Evolutionary conservation across 2,888 invertebrate species (phyloP).

Genomic region (Cloeon dipterum): DNA sequence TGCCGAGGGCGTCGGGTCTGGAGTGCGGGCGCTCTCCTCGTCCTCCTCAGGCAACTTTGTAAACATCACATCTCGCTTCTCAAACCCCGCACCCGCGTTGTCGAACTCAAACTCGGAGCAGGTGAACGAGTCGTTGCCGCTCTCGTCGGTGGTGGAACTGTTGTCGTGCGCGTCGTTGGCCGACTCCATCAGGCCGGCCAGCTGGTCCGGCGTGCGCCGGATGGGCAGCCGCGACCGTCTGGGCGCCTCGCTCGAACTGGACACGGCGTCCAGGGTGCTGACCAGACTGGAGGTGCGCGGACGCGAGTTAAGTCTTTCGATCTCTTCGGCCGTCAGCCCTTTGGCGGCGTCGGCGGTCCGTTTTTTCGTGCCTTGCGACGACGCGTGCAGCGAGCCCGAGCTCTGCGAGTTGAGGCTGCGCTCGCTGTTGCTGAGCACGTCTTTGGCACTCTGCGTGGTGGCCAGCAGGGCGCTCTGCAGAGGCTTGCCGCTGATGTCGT

Average conservation of each 20-base stretch:
- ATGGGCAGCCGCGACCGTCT: slow-evolving; percentile 22
- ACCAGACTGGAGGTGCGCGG: slow-evolving; percentile 78
- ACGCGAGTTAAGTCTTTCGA: slow-evolving; percentile 68
- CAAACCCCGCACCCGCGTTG: slow-evolving; percentile 23
- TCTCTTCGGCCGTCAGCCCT: slow-evolving; percentile 81
- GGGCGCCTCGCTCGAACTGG: slow-evolving; percentile 30
- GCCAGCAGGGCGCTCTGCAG: slow-evolving; percentile 71
- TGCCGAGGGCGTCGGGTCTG: slow-evolving; percentile 21
- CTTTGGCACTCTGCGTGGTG: slow-evolving; percentile 72
- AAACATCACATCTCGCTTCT: slow-evolving; percentile 24
- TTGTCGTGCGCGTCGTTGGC: slow-evolving; percentile 23
- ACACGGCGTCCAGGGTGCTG: slow-evolving; percentile 81
- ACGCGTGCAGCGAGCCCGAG: slow-evolving; percentile 17
- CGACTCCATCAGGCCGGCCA: slow-evolving; percentile 14
- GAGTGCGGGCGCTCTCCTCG: slow-evolving; percentile 20
- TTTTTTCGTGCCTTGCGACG: slow-evolving; percentile 13
- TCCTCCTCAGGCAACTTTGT: slow-evolving; percentile 28
- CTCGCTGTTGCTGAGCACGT: slow-evolving; percentile 76
- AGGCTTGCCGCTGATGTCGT: slow-evolving; percentile 84
- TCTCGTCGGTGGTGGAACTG: slow-evolving; percentile 76
- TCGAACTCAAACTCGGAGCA: slow-evolving; percentile 96
- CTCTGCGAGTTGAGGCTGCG: slow-evolving; percentile 76
- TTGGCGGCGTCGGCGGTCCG: slow-evolving; percentile 24
- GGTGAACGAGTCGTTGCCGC: slow-evolving; percentile 88
- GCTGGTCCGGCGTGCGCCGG: slow-evolving; percentile 29